Conservation (phyloP, 1,140 invertebrate genomes). For the Cherax destructor region DNA sequence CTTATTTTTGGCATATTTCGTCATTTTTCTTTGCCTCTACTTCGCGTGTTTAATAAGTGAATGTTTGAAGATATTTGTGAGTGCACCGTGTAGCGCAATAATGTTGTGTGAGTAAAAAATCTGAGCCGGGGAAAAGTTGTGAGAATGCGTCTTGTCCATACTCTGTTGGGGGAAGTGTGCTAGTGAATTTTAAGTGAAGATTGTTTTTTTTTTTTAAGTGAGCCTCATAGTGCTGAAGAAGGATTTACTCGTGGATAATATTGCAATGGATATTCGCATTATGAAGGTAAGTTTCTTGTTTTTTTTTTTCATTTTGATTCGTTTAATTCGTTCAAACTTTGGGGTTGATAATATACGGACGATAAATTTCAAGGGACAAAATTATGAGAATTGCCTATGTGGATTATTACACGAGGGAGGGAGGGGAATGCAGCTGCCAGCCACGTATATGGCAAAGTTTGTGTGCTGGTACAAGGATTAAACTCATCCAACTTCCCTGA, state of each 20-base stretch:
- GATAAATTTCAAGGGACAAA: slow-evolving; percentile 3
- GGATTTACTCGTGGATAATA: slow-evolving; percentile 50
- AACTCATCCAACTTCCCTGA: neutral
- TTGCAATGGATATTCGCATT: slow-evolving; percentile 3
- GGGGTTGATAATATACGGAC: neutral
- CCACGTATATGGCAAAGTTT: too few species aligned
- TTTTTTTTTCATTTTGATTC: neutral
- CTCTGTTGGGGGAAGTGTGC: slow-evolving; percentile 26
- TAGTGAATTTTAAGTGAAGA: slow-evolving; percentile 25
- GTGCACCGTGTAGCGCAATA: slow-evolving; percentile 10
- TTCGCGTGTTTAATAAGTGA: slow-evolving; percentile 11
- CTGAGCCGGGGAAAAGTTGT: slow-evolving; percentile 29
- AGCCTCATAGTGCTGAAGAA: slow-evolving; percentile 11
- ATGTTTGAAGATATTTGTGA: slow-evolving; percentile 33
- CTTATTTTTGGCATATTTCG: slow-evolving; percentile 3
- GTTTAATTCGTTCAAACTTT: neutral
- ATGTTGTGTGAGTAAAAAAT: slow-evolving; percentile 37
- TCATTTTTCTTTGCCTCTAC: neutral
- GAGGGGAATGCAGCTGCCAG: neutral
- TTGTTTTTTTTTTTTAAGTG: slow-evolving; percentile 20
- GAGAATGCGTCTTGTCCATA: slow-evolving; percentile 23
- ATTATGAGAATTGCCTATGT: neutral
- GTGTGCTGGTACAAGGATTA: neutral
- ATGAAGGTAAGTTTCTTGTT: slow-evolving; percentile 25
- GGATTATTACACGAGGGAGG: neutral